Conservation (phyloP, 2,797 vertebrate genomes). For the Coregonus sp. region DNA sequence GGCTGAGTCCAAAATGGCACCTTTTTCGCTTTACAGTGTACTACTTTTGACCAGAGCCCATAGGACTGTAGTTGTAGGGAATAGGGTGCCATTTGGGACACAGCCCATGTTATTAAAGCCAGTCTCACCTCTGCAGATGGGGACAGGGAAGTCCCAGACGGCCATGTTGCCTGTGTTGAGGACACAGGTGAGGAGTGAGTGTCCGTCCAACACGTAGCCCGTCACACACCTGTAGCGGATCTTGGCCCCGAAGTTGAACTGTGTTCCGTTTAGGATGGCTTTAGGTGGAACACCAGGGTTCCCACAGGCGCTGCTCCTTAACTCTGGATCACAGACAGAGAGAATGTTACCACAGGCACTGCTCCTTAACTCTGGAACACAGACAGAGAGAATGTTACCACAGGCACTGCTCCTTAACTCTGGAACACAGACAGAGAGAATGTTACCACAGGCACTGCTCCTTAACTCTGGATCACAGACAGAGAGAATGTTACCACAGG, state of each 20-base stretch:
- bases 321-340: constrained; percentile 72
- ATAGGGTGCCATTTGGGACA: background rate
- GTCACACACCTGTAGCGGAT: constrained; percentile 92
- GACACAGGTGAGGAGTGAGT: constrained; percentile 92
- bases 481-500: too few relatives aligned
- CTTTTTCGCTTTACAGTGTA: background rate
- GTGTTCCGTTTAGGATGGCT: constrained; percentile 89
- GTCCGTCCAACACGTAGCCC: constrained; percentile 93
- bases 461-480: too few relatives aligned
- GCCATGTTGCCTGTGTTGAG: constrained; percentile 85
- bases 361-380: too few relatives aligned
- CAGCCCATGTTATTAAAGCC: background rate
- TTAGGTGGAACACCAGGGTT: constrained; percentile 95
- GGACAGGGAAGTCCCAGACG: constrained; percentile 95
- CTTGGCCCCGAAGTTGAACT: constrained; percentile 89
- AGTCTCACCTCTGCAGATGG: constrained; percentile 93
- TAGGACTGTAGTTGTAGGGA: too few relatives aligned
- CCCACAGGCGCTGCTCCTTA: constrained; percentile 94
- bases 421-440: too few relatives aligned
- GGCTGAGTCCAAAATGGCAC: background rate
- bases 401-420: too few relatives aligned
- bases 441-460: too few relatives aligned
- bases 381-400: too few relatives aligned
- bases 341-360: background rate
- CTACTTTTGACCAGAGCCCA: background rate